These are phyloP conservation scores for Trachelipus rathkii DNA, from an alignment of 1,140 invertebrate genomes.

Conservation along the genomic window DNA sequence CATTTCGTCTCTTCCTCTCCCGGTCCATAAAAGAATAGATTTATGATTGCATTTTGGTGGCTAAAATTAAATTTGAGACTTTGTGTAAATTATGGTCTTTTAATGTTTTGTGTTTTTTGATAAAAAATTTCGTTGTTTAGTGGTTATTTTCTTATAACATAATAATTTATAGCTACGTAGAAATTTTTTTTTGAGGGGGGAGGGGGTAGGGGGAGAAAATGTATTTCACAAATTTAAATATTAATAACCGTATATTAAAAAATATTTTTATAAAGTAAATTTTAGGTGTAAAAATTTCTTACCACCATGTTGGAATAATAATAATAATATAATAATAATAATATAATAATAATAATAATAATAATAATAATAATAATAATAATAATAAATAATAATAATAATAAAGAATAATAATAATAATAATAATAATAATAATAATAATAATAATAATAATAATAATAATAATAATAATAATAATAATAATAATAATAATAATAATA, in stretches of 20 bases:
- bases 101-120: not conserved
- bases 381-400: slow-evolving; percentile 17
- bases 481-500: slow-evolving; percentile 22
- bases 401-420: no score
- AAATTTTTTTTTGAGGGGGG: not conserved
- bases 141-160: no score
- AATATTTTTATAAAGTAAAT: not conserved
- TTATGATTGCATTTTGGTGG: slow-evolving; percentile 3
- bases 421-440: slow-evolving; percentile 24
- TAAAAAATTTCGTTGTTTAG: no score
- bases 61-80: not conserved
- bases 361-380: slow-evolving; percentile 28
- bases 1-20: not conserved
- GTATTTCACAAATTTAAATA: not conserved
- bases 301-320: no score
- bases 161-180: not conserved
- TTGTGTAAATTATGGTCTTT: not conserved
- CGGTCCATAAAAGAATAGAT: not conserved
- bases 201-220: not conserved
- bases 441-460: slow-evolving; percentile 29
- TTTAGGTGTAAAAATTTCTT: not conserved
- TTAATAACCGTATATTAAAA: not conserved
- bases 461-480: slow-evolving; percentile 24
- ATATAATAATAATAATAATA: not conserved
- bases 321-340: slow-evolving; percentile 27